These are phyloP conservation scores for Cotesia vestalis DNA, from an alignment of 1,140 invertebrate species.

Conservation along the genomic window DNA sequence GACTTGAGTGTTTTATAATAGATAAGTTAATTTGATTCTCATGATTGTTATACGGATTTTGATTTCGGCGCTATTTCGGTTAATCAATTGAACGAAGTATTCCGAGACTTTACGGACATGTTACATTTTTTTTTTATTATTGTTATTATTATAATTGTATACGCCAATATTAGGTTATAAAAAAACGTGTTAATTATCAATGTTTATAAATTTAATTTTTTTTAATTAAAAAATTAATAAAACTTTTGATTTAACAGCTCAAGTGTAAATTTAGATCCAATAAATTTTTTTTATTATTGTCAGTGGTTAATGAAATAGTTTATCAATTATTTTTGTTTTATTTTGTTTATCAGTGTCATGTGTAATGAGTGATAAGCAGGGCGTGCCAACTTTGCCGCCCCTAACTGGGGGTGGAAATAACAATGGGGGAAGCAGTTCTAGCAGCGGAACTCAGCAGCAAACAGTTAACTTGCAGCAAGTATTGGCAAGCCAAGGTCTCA, in stretches of 20 bases:
- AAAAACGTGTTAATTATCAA: slow-evolving; percentile 1
- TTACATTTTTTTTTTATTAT: slow-evolving; percentile 5
- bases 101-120: slow-evolving; percentile 17
- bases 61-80: slow-evolving; percentile 44
- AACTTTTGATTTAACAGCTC: no score
- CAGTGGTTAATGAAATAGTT: no score
- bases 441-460: slow-evolving; percentile 55
- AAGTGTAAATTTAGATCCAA: no score
- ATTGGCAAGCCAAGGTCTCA: slow-evolving; percentile 62
- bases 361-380: slow-evolving; percentile 67
- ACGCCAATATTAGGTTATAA: not conserved
- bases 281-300: no score
- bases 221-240: not conserved
- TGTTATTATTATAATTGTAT: not conserved
- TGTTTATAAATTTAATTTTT: slow-evolving; percentile 11
- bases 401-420: slow-evolving; percentile 61
- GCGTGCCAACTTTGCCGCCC: slow-evolving; percentile 62
- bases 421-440: slow-evolving; percentile 60
- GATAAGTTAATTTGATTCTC: not conserved
- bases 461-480: slow-evolving; percentile 65
- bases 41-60: slow-evolving; percentile 39
- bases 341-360: slow-evolving; percentile 54
- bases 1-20: not conserved
- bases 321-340: slow-evolving; percentile 1
- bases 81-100: slow-evolving; percentile 25